Evolutionary conservation across 2,113 vertebrate genomes (phyloP).

Genomic region (Oxyura jamaicensis): DNA sequence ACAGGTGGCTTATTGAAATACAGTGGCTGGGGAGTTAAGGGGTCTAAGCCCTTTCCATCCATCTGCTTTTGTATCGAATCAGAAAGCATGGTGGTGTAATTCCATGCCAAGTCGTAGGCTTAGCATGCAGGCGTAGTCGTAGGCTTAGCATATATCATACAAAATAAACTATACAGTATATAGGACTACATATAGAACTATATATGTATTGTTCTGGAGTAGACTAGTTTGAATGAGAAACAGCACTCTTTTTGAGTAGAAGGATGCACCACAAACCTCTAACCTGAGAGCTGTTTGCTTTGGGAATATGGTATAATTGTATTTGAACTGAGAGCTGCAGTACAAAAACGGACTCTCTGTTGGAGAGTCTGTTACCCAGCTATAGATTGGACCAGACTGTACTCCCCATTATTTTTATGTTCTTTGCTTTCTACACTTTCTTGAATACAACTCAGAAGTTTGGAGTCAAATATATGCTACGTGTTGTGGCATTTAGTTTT

Average conservation of each 20-base stretch:
- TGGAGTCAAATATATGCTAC: accelerated
- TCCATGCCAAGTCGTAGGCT: neutral
- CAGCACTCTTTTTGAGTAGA: neutral
- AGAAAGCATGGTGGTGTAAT: neutral
- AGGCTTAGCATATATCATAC: neutral
- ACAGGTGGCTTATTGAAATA: neutral
- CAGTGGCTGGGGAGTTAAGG: neutral
- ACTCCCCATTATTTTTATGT: too few species aligned
- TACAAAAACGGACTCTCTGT: too few species aligned
- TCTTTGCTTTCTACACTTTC: neutral
- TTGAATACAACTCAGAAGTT: neutral
- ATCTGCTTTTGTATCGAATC: neutral
- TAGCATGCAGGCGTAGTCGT: neutral
- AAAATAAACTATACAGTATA: neutral
- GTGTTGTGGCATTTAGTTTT: neutral
- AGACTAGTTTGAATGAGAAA: neutral
- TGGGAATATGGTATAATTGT: neutral
- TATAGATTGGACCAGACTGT: too few species aligned
- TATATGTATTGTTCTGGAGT: neutral
- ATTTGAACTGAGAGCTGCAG: neutral
- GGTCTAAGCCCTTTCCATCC: neutral
- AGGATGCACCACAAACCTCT: neutral
- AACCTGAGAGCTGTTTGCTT: accelerated
- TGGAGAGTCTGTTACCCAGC: too few species aligned
- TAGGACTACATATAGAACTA: neutral